These are phyloP conservation scores for Osmerus mordax DNA, from an alignment of 2,113 vertebrate genomes.

Conservation along the genomic window DNA sequence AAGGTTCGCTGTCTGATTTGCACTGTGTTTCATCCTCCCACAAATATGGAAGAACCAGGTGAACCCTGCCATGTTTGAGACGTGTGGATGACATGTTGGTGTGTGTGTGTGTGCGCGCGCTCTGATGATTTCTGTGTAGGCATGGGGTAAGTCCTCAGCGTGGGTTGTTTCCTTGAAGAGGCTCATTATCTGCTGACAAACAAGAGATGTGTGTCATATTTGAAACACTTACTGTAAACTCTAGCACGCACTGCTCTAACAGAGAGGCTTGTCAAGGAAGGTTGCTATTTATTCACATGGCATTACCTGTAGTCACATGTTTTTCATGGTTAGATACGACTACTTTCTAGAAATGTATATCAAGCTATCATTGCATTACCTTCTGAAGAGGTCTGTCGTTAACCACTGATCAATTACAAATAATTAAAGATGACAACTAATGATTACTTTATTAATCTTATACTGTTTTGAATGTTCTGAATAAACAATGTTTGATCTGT, in stretches of 20 bases:
- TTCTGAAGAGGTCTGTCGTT: no score
- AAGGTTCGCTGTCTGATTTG: slow-evolving; percentile 24
- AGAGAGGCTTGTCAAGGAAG: no score
- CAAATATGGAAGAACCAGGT: slow-evolving; percentile 13
- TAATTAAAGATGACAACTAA: no score
- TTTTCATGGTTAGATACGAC: no score
- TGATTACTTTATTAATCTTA: no score
- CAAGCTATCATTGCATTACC: no score
- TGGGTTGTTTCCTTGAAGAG: background rate
- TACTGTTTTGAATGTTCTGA: no score
- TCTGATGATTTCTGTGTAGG: slow-evolving; percentile 2
- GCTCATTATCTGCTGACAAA: slow-evolving; percentile 16
- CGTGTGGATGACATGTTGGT: background rate
- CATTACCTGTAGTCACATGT: no score
- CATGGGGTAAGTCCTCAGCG: background rate
- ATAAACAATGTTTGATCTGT: no score
- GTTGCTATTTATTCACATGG: no score
- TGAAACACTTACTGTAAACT: background rate
- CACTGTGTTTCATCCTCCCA: slow-evolving; percentile 42
- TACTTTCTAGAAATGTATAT: no score
- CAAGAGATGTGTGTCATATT: background rate
- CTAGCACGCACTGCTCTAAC: background rate
- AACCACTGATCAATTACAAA: no score
- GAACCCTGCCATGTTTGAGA: slow-evolving; percentile 20
- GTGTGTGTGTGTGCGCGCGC: slow-evolving; percentile 11